Conservation (phyloP, 2,113 vertebrate species). For the Sorex fumeus region DNA sequence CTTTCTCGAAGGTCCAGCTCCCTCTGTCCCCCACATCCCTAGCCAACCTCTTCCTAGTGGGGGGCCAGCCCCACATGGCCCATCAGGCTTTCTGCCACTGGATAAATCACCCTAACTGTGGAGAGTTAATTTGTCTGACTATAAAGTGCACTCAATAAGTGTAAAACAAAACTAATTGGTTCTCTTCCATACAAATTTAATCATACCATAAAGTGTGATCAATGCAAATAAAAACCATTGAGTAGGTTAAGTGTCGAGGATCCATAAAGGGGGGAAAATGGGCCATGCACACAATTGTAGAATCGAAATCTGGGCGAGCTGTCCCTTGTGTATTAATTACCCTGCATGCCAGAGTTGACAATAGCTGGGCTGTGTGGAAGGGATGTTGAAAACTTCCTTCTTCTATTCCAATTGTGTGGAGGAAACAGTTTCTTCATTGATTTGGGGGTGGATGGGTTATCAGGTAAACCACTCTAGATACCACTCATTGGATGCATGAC, state of each 20-base stretch:
- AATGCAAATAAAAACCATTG: constrained; percentile 90
- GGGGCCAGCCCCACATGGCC: constrained; percentile 68
- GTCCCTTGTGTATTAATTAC: constrained; percentile 51
- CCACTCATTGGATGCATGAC: background rate
- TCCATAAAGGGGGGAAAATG: constrained; percentile 84
- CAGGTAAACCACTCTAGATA: background rate
- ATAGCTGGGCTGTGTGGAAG: background rate
- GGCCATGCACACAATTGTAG: constrained; percentile 24
- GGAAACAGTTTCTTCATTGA: constrained; percentile 53
- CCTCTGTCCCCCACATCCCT: background rate
- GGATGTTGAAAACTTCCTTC: background rate
- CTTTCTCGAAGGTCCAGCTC: background rate
- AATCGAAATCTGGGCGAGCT: constrained; percentile 39
- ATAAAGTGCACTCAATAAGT: constrained; percentile 90
- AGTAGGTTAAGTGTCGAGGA: constrained; percentile 87
- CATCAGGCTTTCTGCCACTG: constrained; percentile 79
- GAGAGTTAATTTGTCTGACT: constrained; percentile 90
- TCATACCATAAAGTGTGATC: constrained; percentile 91
- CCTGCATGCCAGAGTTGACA: fast-evolving
- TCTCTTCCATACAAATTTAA: constrained; percentile 91
- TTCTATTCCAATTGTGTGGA: background rate
- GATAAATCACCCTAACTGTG: constrained; percentile 89
- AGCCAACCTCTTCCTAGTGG: constrained; percentile 64
- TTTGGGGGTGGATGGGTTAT: background rate
- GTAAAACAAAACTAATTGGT: constrained; percentile 92